Evolutionary conservation across 2,888 invertebrate genomes (phyloP), one percentile per base, ranked within the genome.

Genomic region (Plutella xylostella): DNA sequence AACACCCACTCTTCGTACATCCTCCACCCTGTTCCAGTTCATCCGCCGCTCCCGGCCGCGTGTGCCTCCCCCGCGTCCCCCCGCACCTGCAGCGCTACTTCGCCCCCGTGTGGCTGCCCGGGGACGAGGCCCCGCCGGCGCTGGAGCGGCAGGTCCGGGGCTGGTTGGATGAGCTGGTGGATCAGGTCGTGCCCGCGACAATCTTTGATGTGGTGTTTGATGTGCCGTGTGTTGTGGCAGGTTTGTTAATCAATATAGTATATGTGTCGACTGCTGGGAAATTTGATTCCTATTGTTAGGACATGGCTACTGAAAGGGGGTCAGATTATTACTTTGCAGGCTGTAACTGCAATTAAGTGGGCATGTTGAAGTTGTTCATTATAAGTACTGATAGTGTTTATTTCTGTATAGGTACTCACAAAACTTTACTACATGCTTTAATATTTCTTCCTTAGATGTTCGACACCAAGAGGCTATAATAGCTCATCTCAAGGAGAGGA

Each of bases 381-480:
- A n/a, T n/a, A n/a, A n/a, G n/a, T n/a, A n/a, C n/a, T n/a, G n/a
- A n/a, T n/a, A n/a, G n/a, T n/a, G n/a, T n/a, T n/a, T n/a, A n/a
- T n/a, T n/a, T n/a, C n/a, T n/a, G n/a, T n/a, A n/a, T n/a, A n/a
- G n/a, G n/a, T n/a, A n/a, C n/a, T n/a, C n/a, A n/a, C n/a, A n/a
- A n/a, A n/a, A n/a, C n/a, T n/a, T 11, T 33, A 15, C 4, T 14
- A 22, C n/a, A 22, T 21, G 0, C n/a, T 5, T 15, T 33, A 5
- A 7, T 1, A 2, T 9, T 30, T 12, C 4, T 15, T 14, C 17
- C 17, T 33, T 12, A 43, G 43, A 43, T 19, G n/a, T 68, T 31
- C 65, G 79, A 43, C 76, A 77, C 41, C 79, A 77, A 63, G 79
- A 79, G 45, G 60, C 70, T 33, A 58, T 65, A 39, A 46, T 80